Percentiles rank a stretch among this genome's conserved stretches.
phyloP scores from a whole-genome alignment of 1,140 invertebrate species.

The Onthophagus taurus region DNA sequence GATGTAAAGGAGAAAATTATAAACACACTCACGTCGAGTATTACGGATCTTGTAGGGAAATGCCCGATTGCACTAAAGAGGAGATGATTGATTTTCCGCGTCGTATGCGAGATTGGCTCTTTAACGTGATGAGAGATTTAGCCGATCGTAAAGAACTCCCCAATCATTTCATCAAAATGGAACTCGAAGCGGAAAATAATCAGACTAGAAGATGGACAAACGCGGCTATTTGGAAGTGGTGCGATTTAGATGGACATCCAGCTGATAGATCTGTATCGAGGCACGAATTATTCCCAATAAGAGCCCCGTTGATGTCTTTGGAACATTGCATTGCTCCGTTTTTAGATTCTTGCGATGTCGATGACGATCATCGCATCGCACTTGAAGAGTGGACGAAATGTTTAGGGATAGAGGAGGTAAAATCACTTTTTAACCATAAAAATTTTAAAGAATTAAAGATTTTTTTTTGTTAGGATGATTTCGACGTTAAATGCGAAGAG shows the following conservation, averaged over 20 bases:
- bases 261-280: constrained; percentile 79
- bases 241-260: constrained; percentile 82
- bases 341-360: constrained; percentile 75
- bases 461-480: constrained; percentile 42
- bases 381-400: constrained; percentile 88
- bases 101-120: constrained; percentile 93
- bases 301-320: constrained; percentile 81
- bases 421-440: constrained; percentile 13
- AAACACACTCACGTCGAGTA: constrained; percentile 89
- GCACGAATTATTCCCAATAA: constrained; percentile 90
- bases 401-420: constrained; percentile 69
- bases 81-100: constrained; percentile 87
- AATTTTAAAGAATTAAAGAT: neutral
- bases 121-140: constrained; percentile 91
- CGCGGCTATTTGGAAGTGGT: constrained; percentile 95
- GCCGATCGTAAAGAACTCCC: constrained; percentile 80
- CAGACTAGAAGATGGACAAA: constrained; percentile 76
- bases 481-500: constrained; percentile 51
- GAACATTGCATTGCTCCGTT: constrained; percentile 95
- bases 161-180: constrained; percentile 75
- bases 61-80: constrained; percentile 66
- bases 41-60: constrained; percentile 73
- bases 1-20: constrained; percentile 64
- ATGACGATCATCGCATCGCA: constrained; percentile 82
- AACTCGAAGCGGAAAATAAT: constrained; percentile 79